A percentile compares a stretch with the other conserved stretches of the same genome.
phyloP scores from a whole-genome alignment of 2,888 invertebrate genomes.

The Hydrotaea diabolus region DNA sequence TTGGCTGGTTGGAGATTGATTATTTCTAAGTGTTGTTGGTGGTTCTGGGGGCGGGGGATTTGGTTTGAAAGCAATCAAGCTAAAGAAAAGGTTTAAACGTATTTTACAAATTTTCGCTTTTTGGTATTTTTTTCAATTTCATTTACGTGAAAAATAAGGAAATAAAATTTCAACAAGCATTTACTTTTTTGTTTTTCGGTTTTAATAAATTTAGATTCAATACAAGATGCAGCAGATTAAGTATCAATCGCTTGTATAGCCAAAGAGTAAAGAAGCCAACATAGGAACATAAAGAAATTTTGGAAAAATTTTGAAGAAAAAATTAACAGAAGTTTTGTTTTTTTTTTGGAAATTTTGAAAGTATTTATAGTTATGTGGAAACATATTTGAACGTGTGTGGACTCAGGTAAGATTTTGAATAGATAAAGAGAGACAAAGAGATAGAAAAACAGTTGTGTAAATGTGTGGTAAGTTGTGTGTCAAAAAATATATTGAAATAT shows the following conservation, averaged over 20 bases:
- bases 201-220: not conserved
- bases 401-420: not conserved
- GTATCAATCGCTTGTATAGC: constrained; percentile 18
- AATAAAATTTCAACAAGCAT: constrained; percentile 28
- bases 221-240: constrained; percentile 14
- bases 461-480: constrained; percentile 11
- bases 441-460: not conserved
- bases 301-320: constrained; percentile 15
- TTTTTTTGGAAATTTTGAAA: constrained; percentile 12
- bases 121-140: not conserved
- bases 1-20: not conserved
- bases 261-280: constrained; percentile 18
- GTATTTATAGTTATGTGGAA: not conserved
- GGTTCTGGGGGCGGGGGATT: not conserved
- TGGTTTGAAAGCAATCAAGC: constrained; percentile 34
- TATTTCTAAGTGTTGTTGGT: constrained; percentile 4
- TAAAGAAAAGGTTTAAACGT: constrained; percentile 15
- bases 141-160: not conserved
- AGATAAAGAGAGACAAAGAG: not conserved
- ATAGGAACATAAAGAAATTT: not conserved
- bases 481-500: not conserved
- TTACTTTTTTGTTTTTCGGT: not conserved
- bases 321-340: not conserved
- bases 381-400: not conserved
- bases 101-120: constrained; percentile 12